A percentile compares a stretch with the other conserved stretches of the same genome.
Evolutionary conservation across 2,113 vertebrate species (phyloP).

Genomic region (Pterocles gutturalis): DNA sequence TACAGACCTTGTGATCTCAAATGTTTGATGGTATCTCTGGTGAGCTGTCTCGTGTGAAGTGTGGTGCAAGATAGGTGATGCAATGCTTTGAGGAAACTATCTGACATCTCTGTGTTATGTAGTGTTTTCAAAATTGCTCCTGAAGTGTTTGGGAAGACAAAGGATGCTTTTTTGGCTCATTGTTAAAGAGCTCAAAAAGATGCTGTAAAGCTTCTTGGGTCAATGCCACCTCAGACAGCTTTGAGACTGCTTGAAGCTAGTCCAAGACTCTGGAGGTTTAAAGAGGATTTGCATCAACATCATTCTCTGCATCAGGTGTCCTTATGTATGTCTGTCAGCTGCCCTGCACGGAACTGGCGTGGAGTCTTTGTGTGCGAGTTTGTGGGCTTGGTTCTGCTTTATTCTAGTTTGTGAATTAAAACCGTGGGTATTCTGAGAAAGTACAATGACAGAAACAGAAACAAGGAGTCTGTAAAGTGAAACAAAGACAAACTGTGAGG

Average conservation of each 20-base stretch:
- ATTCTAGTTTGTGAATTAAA: not conserved
- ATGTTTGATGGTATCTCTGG: not conserved
- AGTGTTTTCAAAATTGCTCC: not conserved
- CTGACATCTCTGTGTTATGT: not conserved
- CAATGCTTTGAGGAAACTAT: not conserved
- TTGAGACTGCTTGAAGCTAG: not conserved
- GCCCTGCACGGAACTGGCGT: rapidly evolving
- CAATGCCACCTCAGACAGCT: not conserved
- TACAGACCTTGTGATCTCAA: not conserved
- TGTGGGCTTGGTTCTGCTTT: not conserved
- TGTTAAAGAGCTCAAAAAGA: not conserved
- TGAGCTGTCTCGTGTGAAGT: not conserved
- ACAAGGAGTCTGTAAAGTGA: not conserved
- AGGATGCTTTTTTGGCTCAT: not conserved
- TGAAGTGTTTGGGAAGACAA: not conserved
- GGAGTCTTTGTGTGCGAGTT: not conserved
- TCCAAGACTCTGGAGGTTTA: not conserved
- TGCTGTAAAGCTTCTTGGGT: not conserved
- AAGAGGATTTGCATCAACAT: not conserved
- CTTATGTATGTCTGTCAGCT: not conserved
- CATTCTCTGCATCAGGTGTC: not conserved
- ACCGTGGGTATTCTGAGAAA: not conserved
- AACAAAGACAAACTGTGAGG: not conserved
- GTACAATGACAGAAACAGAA: not conserved
- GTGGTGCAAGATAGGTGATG: not conserved